phyloP scores from a whole-genome alignment of 2,113 vertebrate species.

The Colaptes auratus region DNA sequence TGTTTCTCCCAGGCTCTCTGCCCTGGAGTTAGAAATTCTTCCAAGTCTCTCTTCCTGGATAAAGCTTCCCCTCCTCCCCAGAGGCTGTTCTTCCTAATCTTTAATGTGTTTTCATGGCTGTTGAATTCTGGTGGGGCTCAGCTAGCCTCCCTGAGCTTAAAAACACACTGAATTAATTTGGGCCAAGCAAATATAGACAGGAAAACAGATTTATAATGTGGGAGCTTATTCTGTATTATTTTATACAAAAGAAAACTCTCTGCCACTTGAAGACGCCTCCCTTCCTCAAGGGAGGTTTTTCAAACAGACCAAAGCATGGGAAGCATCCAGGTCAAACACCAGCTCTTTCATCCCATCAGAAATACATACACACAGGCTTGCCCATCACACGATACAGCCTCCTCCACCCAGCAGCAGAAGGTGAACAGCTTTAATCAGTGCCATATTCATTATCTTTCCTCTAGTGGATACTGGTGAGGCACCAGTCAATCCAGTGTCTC shows the following conservation, averaged over 20 bases:
- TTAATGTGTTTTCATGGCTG: slow-evolving; percentile 11
- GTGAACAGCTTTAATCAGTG: not conserved
- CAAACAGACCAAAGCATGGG: not conserved
- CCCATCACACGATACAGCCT: not conserved
- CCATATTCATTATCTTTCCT: not conserved
- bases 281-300: not conserved
- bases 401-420: not conserved
- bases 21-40: not conserved
- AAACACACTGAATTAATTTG: slow-evolving; percentile 45
- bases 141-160: not conserved
- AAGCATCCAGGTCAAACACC: slow-evolving; percentile 7
- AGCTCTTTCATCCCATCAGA: not conserved
- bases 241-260: slow-evolving; percentile 3
- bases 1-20: not conserved
- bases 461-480: not conserved
- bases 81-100: not conserved
- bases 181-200: slow-evolving; percentile 26
- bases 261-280: not conserved
- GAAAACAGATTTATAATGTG: not conserved
- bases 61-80: not conserved
- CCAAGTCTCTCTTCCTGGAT: slow-evolving; percentile 10
- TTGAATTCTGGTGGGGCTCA: slow-evolving; percentile 43
- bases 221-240: slow-evolving; percentile 37
- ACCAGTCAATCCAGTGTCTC: not conserved
- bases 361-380: not conserved